Evolutionary conservation across 2,113 vertebrate genomes (phyloP).

Genomic region (Callocephalon fimbriatum): DNA sequence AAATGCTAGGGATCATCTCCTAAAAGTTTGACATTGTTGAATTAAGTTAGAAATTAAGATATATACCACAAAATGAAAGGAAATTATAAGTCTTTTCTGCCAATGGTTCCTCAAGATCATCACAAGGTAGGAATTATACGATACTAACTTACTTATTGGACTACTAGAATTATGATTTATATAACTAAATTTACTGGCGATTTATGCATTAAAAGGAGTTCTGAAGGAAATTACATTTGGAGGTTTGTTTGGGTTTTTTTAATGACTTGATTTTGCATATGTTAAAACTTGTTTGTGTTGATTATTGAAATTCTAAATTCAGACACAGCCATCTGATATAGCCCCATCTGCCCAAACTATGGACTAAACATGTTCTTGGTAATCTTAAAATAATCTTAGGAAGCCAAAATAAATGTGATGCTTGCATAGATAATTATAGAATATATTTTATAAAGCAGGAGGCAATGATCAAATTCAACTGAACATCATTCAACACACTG

Average conservation of each 20-base stretch:
- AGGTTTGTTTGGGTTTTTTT: background rate
- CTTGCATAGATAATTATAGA: background rate
- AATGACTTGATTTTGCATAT: background rate
- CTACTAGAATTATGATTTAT: background rate
- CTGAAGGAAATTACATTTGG: background rate
- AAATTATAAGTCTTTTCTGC: background rate
- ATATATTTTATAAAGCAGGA: background rate
- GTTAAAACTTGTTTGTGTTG: background rate
- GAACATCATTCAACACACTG: background rate
- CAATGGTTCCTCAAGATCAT: background rate
- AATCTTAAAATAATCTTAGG: background rate
- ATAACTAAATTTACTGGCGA: background rate
- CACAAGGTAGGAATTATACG: background rate
- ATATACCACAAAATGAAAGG: background rate
- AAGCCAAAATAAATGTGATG: background rate
- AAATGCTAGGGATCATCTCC: background rate
- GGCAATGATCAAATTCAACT: background rate
- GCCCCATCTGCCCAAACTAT: background rate
- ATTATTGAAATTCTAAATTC: background rate
- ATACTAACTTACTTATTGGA: background rate
- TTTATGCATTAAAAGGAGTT: background rate
- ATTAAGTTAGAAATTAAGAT: background rate
- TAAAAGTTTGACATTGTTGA: background rate
- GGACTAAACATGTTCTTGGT: background rate
- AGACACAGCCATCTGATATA: background rate